phyloP scores from a whole-genome alignment of 2,888 invertebrate genomes.

The Tridacna gigas region DNA sequence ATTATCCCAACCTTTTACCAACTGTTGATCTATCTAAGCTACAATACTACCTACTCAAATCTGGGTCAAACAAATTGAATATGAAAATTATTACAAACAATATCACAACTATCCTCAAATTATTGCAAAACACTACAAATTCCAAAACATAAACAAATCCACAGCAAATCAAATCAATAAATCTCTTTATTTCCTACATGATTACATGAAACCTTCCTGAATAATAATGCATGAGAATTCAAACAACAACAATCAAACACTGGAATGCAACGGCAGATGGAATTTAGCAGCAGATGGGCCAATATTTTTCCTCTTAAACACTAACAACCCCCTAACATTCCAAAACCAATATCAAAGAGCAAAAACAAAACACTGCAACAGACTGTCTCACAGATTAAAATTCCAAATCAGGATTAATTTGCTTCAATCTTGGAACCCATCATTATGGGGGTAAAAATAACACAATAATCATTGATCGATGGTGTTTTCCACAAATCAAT shows the following conservation, averaged over 20 bases:
- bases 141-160: neutral
- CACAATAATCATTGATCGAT: constrained; percentile 13
- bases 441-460: neutral
- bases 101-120: neutral
- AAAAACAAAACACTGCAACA: constrained; percentile 6
- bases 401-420: constrained; percentile 19
- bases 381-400: constrained; percentile 19
- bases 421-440: constrained; percentile 19
- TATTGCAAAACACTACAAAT: neutral
- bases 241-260: constrained; percentile 18
- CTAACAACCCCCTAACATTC: neutral
- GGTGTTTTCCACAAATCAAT: constrained; percentile 23
- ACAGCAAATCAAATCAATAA: neutral
- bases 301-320: neutral
- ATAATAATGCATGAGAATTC: constrained; percentile 13
- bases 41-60: neutral
- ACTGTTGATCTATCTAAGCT: constrained; percentile 5
- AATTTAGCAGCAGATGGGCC: constrained; percentile 1
- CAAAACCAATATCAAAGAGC: neutral
- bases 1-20: neutral
- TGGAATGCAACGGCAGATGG: constrained; percentile 17
- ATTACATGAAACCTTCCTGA: too few relatives aligned
- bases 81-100: neutral
- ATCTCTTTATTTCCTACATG: neutral
- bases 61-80: constrained; percentile 6